Base-by-base conservation (phyloP, 2,113 vertebrate genomes). In the Verasper variegatus region DNA sequence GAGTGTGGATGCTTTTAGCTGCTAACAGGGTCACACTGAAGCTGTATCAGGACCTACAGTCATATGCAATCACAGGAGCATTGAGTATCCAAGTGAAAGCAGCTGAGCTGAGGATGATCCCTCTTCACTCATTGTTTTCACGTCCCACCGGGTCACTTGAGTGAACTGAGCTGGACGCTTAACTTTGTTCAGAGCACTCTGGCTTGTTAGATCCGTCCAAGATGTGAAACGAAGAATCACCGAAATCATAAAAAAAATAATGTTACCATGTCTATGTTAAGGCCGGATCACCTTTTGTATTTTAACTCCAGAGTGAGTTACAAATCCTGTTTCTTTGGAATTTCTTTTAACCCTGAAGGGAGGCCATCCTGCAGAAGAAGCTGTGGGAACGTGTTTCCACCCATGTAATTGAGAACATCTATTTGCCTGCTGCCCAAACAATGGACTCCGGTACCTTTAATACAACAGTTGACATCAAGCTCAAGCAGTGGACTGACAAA, bases 371-470 rank as follows among this genome's bases (percentile, higher is more conserved):
- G 70, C 97, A 99, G 87, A 97, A 96, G 74, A 97, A 96, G 51
- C 89, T 99, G 51, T 99, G 98, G 98, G 98, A 99, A 81, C 95
- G 97, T 49, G 97, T 99, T 31, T 98, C 97, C 45, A 99, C 96
- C n/a, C 98, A 99, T 59, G 98, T 99, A 88, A 98, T 99, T 68
- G 98, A 99, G 90, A 99, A 99, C 88, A 99, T 99, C 90, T 99
- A 99, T 90, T 95, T 99, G 74, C 98, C 98, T 42, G 98, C 98
- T 76, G 98, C 98, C 40, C 98, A 99, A 92, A 96, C 98, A 54
- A 94, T 94, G 90, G 97, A 98, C 89, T 96, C 98, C 0, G 98
- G 98, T 60, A 99, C 98, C 10, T 99, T 99, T 89, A 99, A 99
- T 92, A 99, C 98, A 68, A 98, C 97, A 1, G 96, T 99, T 45